These are phyloP conservation scores for Talpa occidentalis DNA, from an alignment of 2,113 vertebrate genomes.

Conservation along the genomic window DNA sequence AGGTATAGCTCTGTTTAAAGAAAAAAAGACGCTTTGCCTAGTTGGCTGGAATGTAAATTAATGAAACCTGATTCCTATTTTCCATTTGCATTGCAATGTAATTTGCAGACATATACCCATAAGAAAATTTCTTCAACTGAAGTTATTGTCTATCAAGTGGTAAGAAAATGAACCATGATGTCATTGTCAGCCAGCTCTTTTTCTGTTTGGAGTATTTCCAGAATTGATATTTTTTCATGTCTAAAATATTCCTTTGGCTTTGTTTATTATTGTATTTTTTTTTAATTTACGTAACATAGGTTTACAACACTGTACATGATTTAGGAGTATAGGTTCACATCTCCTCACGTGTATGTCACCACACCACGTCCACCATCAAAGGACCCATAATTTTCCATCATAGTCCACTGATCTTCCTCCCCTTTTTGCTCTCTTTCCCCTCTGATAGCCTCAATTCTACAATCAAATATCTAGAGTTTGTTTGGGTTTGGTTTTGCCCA, in stretches of 20 bases:
- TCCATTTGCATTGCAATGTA: background rate
- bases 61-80: constrained; percentile 17
- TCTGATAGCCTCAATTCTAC: no score
- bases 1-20: constrained; percentile 32
- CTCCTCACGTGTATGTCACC: no score
- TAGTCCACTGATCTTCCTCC: no score
- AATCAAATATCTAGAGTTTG: no score
- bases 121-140: constrained; percentile 37
- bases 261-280: no score
- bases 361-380: no score
- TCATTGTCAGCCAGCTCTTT: background rate
- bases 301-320: no score
- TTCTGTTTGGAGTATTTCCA: background rate
- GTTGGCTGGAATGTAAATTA: constrained; percentile 2
- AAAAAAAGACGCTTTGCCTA: background rate
- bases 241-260: background rate
- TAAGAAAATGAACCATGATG: background rate
- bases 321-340: no score
- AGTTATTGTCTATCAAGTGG: background rate
- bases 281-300: no score
- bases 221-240: background rate
- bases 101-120: background rate
- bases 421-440: no score
- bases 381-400: no score
- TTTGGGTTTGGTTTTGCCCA: no score